Conservation (phyloP, 2,797 vertebrate species). For the Chloroceryle amazona region DNA sequence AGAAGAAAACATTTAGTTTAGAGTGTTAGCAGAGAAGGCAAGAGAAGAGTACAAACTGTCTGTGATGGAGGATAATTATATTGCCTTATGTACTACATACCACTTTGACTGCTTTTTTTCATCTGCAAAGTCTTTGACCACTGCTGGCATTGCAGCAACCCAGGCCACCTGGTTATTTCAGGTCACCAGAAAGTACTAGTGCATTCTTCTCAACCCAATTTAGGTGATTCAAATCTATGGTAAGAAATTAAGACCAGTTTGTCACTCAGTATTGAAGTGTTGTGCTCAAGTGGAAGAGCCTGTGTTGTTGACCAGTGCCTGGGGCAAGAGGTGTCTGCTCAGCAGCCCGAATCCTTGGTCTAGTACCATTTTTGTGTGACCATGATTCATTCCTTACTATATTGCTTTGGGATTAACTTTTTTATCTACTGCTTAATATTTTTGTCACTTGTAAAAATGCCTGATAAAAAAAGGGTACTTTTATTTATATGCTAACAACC, state of each 20-base stretch:
- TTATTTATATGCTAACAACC: background rate
- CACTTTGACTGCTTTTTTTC: slow-evolving; percentile 11
- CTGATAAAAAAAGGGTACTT: background rate
- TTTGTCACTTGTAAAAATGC: too few relatives aligned
- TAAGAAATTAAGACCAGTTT: background rate
- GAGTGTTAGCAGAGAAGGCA: background rate
- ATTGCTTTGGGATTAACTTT: background rate
- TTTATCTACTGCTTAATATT: background rate
- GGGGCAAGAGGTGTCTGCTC: background rate
- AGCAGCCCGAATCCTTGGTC: background rate
- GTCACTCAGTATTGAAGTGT: background rate
- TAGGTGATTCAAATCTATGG: background rate
- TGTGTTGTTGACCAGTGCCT: background rate
- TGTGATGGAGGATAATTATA: slow-evolving; percentile 1
- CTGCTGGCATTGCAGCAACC: background rate
- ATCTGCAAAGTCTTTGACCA: background rate
- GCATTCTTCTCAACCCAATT: background rate
- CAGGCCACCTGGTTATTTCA: background rate
- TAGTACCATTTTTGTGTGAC: background rate
- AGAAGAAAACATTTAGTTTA: slow-evolving; percentile 17
- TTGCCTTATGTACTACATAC: background rate
- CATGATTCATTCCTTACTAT: background rate
- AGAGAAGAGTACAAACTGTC: background rate
- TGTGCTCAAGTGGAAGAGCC: background rate
- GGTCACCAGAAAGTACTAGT: background rate